A percentile compares a stretch with the other conserved stretches of the same genome.
phyloP scores from a whole-genome alignment of 2,888 invertebrate genomes.

The Aporophyla nigra region DNA sequence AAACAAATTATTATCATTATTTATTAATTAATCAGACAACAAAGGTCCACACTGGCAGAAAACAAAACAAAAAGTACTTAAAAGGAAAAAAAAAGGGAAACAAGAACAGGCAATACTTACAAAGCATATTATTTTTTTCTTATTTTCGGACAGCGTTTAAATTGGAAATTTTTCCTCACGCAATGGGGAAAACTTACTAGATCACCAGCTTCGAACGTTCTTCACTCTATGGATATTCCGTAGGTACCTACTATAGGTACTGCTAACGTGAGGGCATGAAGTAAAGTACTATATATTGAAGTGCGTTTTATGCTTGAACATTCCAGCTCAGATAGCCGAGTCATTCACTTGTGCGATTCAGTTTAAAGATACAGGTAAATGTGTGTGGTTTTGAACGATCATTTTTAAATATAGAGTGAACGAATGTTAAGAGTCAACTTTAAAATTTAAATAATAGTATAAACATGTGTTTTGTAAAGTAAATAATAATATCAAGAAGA shows the following conservation, averaged over 20 bases:
- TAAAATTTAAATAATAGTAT: neutral
- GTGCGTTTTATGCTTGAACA: constrained; percentile 40
- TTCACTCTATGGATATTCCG: constrained; percentile 44
- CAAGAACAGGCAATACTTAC: too few species aligned
- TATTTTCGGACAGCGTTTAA: neutral
- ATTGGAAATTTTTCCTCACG: neutral
- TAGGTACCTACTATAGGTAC: constrained; percentile 11
- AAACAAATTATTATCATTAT: too few species aligned
- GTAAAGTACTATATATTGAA: constrained; percentile 59
- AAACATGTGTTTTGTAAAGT: neutral
- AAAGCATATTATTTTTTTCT: too few species aligned
- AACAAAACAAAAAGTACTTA: too few species aligned
- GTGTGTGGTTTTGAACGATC: constrained; percentile 14
- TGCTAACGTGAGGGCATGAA: constrained; percentile 14
- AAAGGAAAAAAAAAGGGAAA: too few species aligned
- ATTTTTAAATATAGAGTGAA: neutral
- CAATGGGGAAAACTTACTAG: neutral
- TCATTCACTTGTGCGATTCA: constrained; percentile 42
- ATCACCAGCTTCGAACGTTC: constrained; percentile 10
- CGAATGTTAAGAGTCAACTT: neutral
- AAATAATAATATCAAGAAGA: neutral
- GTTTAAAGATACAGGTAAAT: constrained; percentile 48
- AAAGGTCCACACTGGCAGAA: too few species aligned
- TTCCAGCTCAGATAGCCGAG: constrained; percentile 44
- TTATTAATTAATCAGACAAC: too few species aligned